These are phyloP conservation scores for Melanogrammus aeglefinus DNA, from an alignment of 2,797 vertebrate genomes.

Conservation along the genomic window DNA sequence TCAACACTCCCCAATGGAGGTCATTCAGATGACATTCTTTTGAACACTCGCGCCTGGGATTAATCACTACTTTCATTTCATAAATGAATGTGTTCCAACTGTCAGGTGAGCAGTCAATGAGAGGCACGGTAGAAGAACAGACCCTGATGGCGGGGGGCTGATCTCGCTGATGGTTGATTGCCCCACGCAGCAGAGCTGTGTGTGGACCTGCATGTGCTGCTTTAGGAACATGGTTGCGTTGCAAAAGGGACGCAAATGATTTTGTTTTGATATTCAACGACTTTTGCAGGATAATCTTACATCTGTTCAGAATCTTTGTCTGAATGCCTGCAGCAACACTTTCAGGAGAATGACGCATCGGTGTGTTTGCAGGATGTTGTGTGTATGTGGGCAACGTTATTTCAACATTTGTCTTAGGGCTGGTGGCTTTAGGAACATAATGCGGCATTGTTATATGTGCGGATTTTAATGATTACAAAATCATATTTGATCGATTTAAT, in stretches of 20 bases:
- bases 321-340: neutral
- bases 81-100: neutral
- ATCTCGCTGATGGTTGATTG: neutral
- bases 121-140: neutral
- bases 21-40: conserved; percentile 9
- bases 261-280: neutral
- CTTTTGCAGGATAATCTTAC: neutral
- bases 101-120: neutral
- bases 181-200: neutral
- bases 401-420: neutral
- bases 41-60: neutral
- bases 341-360: neutral
- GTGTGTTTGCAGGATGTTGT: neutral
- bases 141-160: neutral
- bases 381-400: neutral
- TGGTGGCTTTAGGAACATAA: neutral
- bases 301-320: neutral
- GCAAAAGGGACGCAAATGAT: too few relatives aligned
- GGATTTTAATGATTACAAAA: neutral
- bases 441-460: neutral
- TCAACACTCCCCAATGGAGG: conserved; percentile 25
- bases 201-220: neutral
- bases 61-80: neutral
- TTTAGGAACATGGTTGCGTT: neutral
- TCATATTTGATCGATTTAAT: neutral